Evolutionary conservation across 1,140 invertebrate species (phyloP).

Genomic region (Drosophila simulans): DNA sequence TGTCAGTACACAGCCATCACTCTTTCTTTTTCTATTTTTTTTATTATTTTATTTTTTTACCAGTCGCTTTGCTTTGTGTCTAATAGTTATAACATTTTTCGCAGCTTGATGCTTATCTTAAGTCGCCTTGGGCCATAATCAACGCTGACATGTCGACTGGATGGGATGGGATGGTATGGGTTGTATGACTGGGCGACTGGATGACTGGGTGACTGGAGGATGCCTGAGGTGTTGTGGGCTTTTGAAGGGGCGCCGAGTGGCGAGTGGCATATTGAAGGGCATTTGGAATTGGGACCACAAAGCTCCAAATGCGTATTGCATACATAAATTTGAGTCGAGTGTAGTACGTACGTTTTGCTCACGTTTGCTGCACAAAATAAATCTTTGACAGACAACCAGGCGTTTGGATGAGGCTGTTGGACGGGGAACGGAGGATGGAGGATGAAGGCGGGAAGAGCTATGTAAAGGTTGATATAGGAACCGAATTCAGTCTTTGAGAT

Average conservation of each 20-base stretch:
- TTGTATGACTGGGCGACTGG: neutral
- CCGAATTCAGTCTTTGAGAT: neutral
- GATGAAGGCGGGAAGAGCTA: neutral
- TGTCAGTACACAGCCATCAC: neutral
- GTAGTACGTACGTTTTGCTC: conserved; percentile 19
- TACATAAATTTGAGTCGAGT: conserved; percentile 48
- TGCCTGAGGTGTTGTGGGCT: conserved; percentile 9
- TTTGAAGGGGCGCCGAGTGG: neutral
- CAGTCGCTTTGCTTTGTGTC: conserved; percentile 13
- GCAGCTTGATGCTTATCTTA: conserved; percentile 27
- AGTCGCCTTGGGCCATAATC: conserved; percentile 36
- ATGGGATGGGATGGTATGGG: neutral
- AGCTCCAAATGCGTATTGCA: conserved; percentile 56
- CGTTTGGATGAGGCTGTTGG: neutral
- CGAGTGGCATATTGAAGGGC: conserved; percentile 24
- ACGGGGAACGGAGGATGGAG: neutral
- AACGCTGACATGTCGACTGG: conserved; percentile 30
- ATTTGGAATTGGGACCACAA: conserved; percentile 35
- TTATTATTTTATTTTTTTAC: neutral
- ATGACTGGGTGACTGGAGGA: neutral
- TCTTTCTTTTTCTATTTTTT: neutral
- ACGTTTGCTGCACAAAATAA: conserved; percentile 55
- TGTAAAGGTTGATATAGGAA: neutral
- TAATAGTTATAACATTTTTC: conserved; percentile 27
- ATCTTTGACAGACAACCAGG: conserved; percentile 33